phyloP scores from a whole-genome alignment of 1,140 invertebrate genomes.

The Trichonephila clavipes region DNA sequence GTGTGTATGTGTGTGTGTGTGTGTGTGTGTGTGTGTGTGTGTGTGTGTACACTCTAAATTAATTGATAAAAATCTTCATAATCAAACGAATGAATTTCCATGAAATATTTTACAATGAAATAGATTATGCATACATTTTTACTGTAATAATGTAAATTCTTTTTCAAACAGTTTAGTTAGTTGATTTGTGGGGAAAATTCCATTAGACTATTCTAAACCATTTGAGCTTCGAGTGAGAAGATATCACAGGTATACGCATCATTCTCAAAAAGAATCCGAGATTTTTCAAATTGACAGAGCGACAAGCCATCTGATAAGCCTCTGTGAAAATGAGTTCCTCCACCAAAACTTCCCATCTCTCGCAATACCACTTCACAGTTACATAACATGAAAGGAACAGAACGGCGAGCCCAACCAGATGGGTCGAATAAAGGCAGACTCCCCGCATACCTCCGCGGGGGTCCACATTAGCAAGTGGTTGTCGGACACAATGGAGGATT shows the following conservation, averaged over 20 bases:
- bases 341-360: not conserved
- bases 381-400: not conserved
- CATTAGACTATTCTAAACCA: not conserved
- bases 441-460: not conserved
- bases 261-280: not conserved
- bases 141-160: not conserved
- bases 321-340: not conserved
- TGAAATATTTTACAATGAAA: too few relatives aligned
- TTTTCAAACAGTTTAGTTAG: not conserved
- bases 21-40: too few relatives aligned
- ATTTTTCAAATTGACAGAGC: not conserved
- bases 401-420: not conserved
- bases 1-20: too few relatives aligned
- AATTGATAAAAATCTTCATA: too few relatives aligned
- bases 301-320: not conserved
- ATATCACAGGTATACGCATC: not conserved
- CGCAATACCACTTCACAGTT: too few relatives aligned
- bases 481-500: not conserved
- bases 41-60: too few relatives aligned
- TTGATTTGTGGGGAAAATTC: not conserved
- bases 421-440: conserved; percentile 7
- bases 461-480: conserved; percentile 28
- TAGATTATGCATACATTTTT: not conserved
- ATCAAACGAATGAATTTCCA: too few relatives aligned
- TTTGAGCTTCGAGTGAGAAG: not conserved